phyloP scores from a whole-genome alignment of 2,113 vertebrate genomes.

The Dryoscopus gambensis region DNA sequence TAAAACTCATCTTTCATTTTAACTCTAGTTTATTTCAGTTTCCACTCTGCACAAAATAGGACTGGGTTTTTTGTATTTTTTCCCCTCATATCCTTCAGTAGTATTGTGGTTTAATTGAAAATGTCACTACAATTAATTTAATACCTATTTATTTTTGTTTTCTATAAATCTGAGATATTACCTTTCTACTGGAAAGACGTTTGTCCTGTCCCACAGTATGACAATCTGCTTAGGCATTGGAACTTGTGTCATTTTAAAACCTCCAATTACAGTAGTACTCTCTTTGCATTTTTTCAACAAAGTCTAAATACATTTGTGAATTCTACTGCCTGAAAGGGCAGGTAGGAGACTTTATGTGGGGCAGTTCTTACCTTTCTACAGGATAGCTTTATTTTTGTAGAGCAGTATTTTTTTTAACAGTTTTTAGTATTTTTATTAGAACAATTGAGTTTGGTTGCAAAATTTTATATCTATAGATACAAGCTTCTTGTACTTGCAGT shows the following conservation, averaged over 20 bases:
- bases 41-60: neutral
- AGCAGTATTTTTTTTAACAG: neutral
- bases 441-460: neutral
- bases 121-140: neutral
- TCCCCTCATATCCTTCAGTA: neutral
- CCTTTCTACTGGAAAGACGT: neutral
- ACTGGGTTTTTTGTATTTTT: neutral
- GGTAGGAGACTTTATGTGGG: neutral
- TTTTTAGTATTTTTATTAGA: neutral
- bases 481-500: neutral
- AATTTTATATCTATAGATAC: neutral
- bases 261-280: neutral
- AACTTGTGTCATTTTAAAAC: neutral
- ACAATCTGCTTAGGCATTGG: neutral
- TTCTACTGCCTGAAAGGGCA: neutral
- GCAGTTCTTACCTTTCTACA: neutral
- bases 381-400: neutral
- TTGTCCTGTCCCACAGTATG: neutral
- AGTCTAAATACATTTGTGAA: neutral
- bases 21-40: conserved; percentile 49
- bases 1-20: conserved; percentile 53
- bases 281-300: neutral
- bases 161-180: neutral
- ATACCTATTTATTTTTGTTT: neutral
- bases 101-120: neutral